phyloP scores from a whole-genome alignment of 2,113 vertebrate genomes.

The Amblyornis subalaris region DNA sequence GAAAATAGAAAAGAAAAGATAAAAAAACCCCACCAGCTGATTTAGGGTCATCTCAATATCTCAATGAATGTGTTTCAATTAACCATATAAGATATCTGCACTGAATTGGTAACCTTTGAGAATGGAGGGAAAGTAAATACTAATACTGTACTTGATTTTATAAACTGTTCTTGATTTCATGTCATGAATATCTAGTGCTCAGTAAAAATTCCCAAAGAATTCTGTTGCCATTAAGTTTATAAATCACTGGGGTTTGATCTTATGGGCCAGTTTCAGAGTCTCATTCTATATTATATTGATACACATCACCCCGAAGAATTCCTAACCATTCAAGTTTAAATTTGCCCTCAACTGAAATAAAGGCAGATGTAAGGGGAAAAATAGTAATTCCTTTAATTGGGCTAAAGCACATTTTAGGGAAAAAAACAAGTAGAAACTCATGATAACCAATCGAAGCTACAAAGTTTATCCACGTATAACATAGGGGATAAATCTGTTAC shows the following conservation, averaged over 20 bases:
- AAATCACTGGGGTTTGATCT: background rate
- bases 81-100: background rate
- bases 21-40: background rate
- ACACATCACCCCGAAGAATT: background rate
- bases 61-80: background rate
- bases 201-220: background rate
- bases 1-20: background rate
- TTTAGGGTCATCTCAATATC: background rate
- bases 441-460: background rate
- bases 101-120: background rate
- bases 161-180: background rate
- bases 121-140: background rate
- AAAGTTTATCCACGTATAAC: background rate
- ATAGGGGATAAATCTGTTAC: rapidly evolving
- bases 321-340: background rate
- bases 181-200: background rate
- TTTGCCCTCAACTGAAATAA: background rate
- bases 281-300: background rate
- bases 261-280: background rate
- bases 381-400: background rate
- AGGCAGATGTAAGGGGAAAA: background rate
- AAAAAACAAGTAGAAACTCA: background rate
- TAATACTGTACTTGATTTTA: background rate
- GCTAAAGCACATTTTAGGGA: background rate
- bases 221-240: background rate